Evolutionary conservation across 37 sponge, comb jelly and placozoan species (phyloP).

Genomic region (Petrosia ficiformis): DNA sequence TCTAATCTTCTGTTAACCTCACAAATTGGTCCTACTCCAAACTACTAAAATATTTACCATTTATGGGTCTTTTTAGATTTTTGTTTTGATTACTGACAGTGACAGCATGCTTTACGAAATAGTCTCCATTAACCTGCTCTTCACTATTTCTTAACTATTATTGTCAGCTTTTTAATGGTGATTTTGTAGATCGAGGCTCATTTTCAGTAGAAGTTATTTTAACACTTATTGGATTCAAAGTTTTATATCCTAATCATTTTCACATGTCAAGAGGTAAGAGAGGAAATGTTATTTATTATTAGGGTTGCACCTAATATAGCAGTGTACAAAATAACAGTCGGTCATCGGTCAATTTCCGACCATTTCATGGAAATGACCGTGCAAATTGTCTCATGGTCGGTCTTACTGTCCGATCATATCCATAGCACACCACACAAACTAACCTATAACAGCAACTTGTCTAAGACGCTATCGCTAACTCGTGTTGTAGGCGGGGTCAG

Average conservation of each 20-base stretch:
- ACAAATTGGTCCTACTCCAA: not conserved
- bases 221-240: conserved; percentile 89
- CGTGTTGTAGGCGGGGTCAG: no score
- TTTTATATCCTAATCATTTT: conserved; percentile 89
- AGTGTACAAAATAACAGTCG: no score
- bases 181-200: conserved; percentile 98
- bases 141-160: conserved; percentile 2
- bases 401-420: no score
- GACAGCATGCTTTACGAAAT: not conserved
- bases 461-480: no score
- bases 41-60: not conserved
- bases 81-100: no score
- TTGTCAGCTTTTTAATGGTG: conserved; percentile 94
- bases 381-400: no score
- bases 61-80: no score
- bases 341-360: no score
- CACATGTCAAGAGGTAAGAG: conserved; percentile 87
- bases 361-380: no score
- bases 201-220: conserved; percentile 95
- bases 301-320: not conserved
- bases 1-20: not conserved
- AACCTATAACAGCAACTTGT: no score
- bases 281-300: not conserved
- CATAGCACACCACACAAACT: no score
- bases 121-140: not conserved